Conservation (phyloP, 2,888 invertebrate genomes). For the Amphipyra berbera region DNA sequence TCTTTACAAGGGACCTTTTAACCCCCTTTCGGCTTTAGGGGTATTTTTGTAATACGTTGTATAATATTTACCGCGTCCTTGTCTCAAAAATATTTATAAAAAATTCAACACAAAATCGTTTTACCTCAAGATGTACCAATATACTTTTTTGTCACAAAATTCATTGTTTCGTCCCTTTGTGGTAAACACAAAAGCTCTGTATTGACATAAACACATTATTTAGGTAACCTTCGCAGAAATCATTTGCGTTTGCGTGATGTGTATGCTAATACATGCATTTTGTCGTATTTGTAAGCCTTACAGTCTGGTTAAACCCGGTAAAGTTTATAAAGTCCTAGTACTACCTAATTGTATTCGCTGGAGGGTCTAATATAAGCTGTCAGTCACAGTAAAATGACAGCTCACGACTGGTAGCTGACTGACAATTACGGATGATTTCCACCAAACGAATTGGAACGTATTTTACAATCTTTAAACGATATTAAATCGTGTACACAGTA, state of each 20-base stretch:
- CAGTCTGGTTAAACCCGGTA: slow-evolving; percentile 9
- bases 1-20: no score
- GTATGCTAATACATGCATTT: slow-evolving; percentile 21
- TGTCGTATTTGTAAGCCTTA: slow-evolving; percentile 9
- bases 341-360: no score
- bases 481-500: no score
- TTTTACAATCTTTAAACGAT: no score
- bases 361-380: no score
- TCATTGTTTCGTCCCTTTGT: slow-evolving; percentile 22
- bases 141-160: slow-evolving; percentile 8
- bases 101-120: background rate
- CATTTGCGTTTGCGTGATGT: slow-evolving; percentile 11
- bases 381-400: no score
- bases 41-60: no score
- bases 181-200: slow-evolving; percentile 19
- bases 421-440: no score
- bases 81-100: background rate
- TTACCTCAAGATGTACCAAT: background rate
- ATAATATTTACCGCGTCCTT: slow-evolving; percentile 2
- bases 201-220: slow-evolving; percentile 16
- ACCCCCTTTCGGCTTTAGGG: no score
- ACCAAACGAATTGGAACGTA: no score
- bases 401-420: background rate
- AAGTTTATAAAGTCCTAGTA: slow-evolving; percentile 10
- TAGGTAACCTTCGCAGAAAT: slow-evolving; percentile 25